Evolutionary conservation across 1,140 invertebrate species (phyloP), one percentile per base, ranked within the genome.

Genomic region (Diprion similis): DNA sequence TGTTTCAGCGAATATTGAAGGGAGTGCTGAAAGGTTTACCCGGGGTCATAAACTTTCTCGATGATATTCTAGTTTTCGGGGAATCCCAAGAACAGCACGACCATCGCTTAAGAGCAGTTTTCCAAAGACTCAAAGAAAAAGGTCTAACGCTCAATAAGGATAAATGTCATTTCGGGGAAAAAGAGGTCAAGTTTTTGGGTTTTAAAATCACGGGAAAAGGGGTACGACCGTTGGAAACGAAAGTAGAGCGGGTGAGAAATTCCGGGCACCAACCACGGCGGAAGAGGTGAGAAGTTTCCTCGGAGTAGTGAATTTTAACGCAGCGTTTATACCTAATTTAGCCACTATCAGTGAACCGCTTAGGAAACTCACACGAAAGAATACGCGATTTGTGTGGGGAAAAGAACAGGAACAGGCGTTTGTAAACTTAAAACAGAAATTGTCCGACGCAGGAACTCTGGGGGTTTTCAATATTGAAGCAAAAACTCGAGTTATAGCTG

Each of bases 281-380:
- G 10, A 51, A 4, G 66, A 59, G 11, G 11, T 78, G 3, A 64
- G 71, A 48, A 48, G 82, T 78, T 84, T 84, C 73, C 64, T 84
- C 68, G 83, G 83, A 3, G 68, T 84, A 48, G 72, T 81, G 0
- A 82, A 77, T 70, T 82, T 76, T 73, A 66, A 81, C 47, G 82
- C 78, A 46, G 80, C 81, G 73, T 85, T 78, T 73, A 81, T 85
- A 66, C 77, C 83, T n/a, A 73, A 83, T 73, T 65, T 84, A 46
- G 80, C 79, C 1, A 82, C 79, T 37, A 13, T 78, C n/a, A 82
- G 78, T n/a, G 80, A 80, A 68, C 80, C 81, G 51, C 65, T 83
- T n/a, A 67, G 77, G 47, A 46, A 70, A 37, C 73, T 82, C 65
- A 71, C 77, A 51, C 15, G 8, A 51, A 51, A 51, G 15, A 51